These are phyloP conservation scores for Eurypyga helias DNA, from an alignment of 2,113 vertebrate species.

Conservation along the genomic window DNA sequence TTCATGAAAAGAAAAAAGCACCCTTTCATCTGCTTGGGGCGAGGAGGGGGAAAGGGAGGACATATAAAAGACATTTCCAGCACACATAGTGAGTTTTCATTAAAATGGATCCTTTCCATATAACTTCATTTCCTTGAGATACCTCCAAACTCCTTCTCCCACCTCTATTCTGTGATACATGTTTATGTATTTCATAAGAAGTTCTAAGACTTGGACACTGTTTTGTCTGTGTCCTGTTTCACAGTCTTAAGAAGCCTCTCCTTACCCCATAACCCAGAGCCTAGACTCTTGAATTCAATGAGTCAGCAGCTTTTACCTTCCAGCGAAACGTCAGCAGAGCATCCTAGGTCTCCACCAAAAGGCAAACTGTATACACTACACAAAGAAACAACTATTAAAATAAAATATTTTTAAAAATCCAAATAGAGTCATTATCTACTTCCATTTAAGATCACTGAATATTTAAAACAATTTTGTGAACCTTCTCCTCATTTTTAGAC, in stretches of 20 bases:
- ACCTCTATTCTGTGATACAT: background rate
- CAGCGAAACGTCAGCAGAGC: background rate
- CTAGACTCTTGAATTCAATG: background rate
- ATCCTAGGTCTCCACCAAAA: conserved; percentile 47
- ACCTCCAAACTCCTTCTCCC: background rate
- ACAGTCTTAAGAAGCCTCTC: background rate
- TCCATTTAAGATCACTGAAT: background rate
- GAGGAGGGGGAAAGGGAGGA: too few species aligned
- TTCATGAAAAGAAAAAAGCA: conserved; percentile 19
- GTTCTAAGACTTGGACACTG: conserved; percentile 1
- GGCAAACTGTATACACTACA: background rate
- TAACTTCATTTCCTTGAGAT: conserved; percentile 53
- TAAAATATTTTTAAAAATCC: background rate
- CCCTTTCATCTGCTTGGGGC: conserved; percentile 49
- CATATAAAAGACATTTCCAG: conserved; percentile 14
- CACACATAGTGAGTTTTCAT: conserved; percentile 31
- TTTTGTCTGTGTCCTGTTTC: conserved; percentile 39
- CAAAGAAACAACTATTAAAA: background rate
- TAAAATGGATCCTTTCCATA: conserved; percentile 48
- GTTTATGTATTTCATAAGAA: conserved; percentile 1
- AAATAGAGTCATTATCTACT: background rate
- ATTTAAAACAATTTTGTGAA: background rate
- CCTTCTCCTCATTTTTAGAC: background rate
- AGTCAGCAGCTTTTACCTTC: conserved; percentile 34
- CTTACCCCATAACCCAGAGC: background rate